phyloP scores from a whole-genome alignment of 2,113 vertebrate species.

The Pica pica region DNA sequence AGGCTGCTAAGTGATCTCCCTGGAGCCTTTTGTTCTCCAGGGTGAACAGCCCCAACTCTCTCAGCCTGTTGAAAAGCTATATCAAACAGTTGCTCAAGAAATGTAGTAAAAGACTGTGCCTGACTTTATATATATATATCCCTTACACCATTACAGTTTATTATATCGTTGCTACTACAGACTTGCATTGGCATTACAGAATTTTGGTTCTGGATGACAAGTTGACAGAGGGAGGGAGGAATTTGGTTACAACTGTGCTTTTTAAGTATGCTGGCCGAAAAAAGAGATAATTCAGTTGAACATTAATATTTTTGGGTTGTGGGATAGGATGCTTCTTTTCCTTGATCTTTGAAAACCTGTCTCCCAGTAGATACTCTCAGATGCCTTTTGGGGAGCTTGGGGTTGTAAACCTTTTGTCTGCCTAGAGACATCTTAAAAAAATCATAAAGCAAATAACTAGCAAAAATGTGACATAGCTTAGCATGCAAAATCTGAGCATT shows the following conservation, averaged over 20 bases:
- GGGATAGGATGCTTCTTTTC: neutral
- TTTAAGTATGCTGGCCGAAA: neutral
- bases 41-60: neutral
- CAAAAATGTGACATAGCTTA: neutral
- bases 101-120: neutral
- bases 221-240: neutral
- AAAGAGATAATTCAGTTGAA: neutral
- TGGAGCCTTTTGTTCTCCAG: neutral
- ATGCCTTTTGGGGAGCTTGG: neutral
- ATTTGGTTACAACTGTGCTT: neutral
- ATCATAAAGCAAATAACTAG: neutral
- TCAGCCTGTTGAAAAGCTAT: neutral
- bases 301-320: neutral
- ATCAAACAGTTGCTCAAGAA: neutral
- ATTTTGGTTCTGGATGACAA: neutral
- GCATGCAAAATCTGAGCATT: neutral
- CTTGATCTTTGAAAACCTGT: neutral
- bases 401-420: neutral
- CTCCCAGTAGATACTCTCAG: neutral
- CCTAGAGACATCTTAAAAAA: neutral
- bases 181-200: neutral
- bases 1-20: neutral
- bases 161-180: neutral
- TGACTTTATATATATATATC: neutral
- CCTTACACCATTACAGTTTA: neutral